Conservation (phyloP, 53 echinoderm and acorn worm species). For the Echinarachnius parma region DNA sequence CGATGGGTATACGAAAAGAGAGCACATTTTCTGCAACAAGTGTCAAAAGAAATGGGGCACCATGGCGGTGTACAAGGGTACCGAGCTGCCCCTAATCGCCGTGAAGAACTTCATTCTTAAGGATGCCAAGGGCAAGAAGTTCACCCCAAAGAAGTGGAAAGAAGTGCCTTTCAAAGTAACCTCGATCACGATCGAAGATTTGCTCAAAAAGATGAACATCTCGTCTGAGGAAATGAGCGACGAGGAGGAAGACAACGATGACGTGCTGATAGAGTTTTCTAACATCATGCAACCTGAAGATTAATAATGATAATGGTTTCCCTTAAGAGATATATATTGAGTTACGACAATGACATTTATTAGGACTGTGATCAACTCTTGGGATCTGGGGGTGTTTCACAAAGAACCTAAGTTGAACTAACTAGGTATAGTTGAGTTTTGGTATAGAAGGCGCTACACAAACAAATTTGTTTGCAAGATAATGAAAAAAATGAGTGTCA, state of each 20-base stretch:
- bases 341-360: too few species aligned
- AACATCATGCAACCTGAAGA: conserved; percentile 19
- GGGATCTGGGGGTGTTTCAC: too few species aligned
- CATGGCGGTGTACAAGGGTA: conserved; percentile 53
- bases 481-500: too few species aligned
- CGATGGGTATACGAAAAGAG: conserved; percentile 33
- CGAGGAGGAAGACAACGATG: background rate
- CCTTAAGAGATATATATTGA: too few species aligned
- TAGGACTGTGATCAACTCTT: too few species aligned
- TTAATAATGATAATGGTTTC: too few species aligned
- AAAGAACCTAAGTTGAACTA: too few species aligned
- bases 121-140: conserved; percentile 38
- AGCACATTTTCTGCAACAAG: conserved; percentile 45
- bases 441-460: too few species aligned
- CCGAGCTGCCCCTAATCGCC: conserved; percentile 51
- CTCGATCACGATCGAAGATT: conserved; percentile 36
- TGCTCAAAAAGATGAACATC: conserved; percentile 6
- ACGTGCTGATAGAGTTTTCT: background rate
- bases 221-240: background rate
- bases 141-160: conserved; percentile 64
- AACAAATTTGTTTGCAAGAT: too few species aligned
- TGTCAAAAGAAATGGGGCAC: conserved; percentile 66
- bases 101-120: conserved; percentile 55
- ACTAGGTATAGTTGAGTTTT: too few species aligned
- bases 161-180: conserved; percentile 59